A percentile compares a stretch with the other conserved stretches of the same genome.
These are phyloP conservation scores for Misgurnus anguillicaudatus DNA, from an alignment of 2,113 vertebrate genomes.

Conservation along the genomic window DNA sequence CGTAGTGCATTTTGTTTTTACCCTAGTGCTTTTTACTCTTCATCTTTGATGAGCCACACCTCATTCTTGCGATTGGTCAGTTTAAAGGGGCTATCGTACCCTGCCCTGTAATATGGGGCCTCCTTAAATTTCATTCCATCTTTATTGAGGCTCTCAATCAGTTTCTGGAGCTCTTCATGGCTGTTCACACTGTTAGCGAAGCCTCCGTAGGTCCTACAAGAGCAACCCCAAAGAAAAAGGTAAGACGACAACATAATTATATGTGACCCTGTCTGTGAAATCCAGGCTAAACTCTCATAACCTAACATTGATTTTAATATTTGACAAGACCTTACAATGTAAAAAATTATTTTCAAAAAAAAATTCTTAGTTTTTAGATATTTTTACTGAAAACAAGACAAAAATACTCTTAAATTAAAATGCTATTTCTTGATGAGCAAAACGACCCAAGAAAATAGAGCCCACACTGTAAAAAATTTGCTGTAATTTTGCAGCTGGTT, in stretches of 20 bases:
- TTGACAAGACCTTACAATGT: no score
- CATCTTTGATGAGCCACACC: constrained; percentile 74
- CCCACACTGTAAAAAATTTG: no score
- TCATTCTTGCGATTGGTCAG: constrained; percentile 78
- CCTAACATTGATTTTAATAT: no score
- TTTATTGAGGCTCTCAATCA: constrained; percentile 73
- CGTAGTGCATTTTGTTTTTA: neutral
- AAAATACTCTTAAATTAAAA: no score
- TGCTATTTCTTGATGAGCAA: no score
- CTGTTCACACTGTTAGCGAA: constrained; percentile 74
- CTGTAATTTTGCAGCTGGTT: no score
- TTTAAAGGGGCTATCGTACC: constrained; percentile 80
- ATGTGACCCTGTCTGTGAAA: no score
- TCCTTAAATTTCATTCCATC: constrained; percentile 73
- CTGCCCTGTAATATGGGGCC: constrained; percentile 76
- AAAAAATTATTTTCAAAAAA: no score
- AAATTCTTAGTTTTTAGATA: no score
- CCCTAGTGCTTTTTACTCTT: constrained; percentile 42
- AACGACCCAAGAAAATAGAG: no score
- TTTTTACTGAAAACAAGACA: no score
- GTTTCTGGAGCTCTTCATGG: constrained; percentile 76
- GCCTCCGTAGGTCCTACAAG: constrained; percentile 73
- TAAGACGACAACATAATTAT: neutral
- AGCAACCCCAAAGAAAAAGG: constrained; percentile 27
- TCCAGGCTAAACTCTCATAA: no score